phyloP scores from a whole-genome alignment of 1,140 invertebrate genomes.

The Eriosoma lanigerum region DNA sequence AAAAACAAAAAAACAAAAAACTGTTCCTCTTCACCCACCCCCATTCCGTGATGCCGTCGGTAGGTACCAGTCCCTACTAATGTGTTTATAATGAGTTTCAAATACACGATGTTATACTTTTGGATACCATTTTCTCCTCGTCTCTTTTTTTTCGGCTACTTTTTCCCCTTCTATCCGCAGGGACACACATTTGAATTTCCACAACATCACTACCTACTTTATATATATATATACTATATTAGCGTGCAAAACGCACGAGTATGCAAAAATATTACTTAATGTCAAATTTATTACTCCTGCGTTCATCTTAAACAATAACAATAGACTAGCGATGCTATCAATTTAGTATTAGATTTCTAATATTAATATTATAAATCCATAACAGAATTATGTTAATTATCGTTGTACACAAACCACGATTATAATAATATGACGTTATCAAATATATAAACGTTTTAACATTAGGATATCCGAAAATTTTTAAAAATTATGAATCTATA shows the following conservation, averaged over 20 bases:
- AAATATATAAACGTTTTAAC: no score
- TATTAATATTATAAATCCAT: no score
- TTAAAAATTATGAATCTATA: no score
- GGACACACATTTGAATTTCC: constrained; percentile 19
- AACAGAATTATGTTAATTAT: no score
- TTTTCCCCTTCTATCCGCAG: neutral
- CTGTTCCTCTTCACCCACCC: neutral
- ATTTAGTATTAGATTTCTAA: no score
- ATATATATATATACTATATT: no score
- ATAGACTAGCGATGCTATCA: no score
- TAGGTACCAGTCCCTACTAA: constrained; percentile 6
- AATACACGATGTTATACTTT: constrained; percentile 33
- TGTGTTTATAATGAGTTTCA: constrained; percentile 46
- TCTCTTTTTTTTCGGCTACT: neutral
- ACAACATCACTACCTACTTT: neutral
- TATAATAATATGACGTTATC: no score
- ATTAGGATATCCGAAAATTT: no score
- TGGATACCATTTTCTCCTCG: constrained; percentile 6
- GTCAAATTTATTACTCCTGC: no score
- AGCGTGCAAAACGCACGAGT: neutral
- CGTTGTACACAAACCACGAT: no score
- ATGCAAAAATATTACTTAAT: neutral
- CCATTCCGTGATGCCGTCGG: neutral
- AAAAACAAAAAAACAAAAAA: neutral
- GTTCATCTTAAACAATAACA: no score